Evolutionary conservation across 2,797 vertebrate genomes (phyloP).

Genomic region (Lepus townsendii): DNA sequence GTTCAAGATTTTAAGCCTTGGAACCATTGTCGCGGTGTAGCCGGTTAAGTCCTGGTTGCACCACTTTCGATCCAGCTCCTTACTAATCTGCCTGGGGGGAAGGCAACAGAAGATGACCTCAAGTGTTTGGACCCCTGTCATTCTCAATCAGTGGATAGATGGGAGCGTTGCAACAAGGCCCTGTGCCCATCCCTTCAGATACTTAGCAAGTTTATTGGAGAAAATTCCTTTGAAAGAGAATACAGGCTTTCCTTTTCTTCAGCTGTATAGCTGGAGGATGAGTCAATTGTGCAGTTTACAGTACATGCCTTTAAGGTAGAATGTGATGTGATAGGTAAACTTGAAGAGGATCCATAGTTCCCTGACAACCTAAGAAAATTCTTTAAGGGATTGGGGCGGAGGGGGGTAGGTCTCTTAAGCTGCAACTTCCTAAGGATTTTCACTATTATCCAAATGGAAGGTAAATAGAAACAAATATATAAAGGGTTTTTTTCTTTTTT

Average conservation of each 20-base stretch:
- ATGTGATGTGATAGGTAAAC: neutral
- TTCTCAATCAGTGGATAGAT: neutral
- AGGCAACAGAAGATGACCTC: too few relatives aligned
- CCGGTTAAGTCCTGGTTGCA: too few relatives aligned
- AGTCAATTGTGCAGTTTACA: neutral
- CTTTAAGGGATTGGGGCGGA: neutral
- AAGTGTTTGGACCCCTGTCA: too few relatives aligned
- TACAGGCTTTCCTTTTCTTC: neutral
- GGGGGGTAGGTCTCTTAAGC: neutral
- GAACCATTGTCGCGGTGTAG: too few relatives aligned
- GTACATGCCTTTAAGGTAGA: neutral
- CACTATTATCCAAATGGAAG: neutral
- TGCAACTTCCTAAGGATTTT: neutral
- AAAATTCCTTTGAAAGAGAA: slow-evolving; percentile 29
- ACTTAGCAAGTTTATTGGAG: neutral
- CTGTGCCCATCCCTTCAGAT: neutral
- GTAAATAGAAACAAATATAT: neutral
- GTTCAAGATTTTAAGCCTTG: too few relatives aligned
- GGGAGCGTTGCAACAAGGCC: neutral
- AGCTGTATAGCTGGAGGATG: neutral
- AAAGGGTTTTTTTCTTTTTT: too few relatives aligned
- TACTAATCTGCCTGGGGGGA: too few relatives aligned
- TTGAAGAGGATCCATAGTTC: neutral
- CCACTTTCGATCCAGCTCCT: too few relatives aligned
- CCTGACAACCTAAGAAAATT: neutral